phyloP scores from a whole-genome alignment of 2,888 invertebrate species.

The Drosophila austrosaltans region DNA sequence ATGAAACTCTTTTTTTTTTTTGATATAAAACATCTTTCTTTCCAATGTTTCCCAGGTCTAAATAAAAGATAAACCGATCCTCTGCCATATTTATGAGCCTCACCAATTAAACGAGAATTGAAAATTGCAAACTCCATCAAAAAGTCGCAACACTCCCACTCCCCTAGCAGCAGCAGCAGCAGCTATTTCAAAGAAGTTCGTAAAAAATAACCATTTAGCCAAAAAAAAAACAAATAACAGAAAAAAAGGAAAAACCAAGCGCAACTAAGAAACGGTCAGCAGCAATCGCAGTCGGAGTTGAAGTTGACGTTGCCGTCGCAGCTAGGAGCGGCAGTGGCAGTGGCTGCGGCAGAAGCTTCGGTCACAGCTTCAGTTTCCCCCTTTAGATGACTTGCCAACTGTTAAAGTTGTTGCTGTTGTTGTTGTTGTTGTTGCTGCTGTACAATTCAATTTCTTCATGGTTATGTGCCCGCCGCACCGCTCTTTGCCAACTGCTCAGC shows the following conservation, averaged over 20 bases:
- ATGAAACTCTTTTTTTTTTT: no score
- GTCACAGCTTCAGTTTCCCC: slow-evolving; percentile 54
- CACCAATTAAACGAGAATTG: neutral
- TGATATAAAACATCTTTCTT: no score
- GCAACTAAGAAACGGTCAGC: slow-evolving; percentile 64
- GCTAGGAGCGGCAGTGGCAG: slow-evolving; percentile 57
- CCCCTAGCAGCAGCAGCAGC: neutral
- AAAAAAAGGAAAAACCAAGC: slow-evolving; percentile 31
- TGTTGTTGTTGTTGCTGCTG: slow-evolving; percentile 50
- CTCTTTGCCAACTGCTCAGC: slow-evolving; percentile 72
- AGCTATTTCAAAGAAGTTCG: slow-evolving; percentile 15
- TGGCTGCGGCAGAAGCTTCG: neutral
- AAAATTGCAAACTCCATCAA: neutral
- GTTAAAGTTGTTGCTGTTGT: slow-evolving; percentile 36
- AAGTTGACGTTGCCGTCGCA: slow-evolving; percentile 41
- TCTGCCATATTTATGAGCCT: neutral
- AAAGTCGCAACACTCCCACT: neutral
- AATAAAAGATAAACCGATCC: neutral
- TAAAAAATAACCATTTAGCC: slow-evolving; percentile 27
- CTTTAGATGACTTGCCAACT: slow-evolving; percentile 76
- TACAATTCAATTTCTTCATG: slow-evolving; percentile 79
- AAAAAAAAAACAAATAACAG: slow-evolving; percentile 29
- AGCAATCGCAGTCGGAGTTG: slow-evolving; percentile 13
- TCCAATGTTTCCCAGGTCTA: neutral
- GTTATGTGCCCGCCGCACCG: slow-evolving; percentile 54